Conservation (phyloP, 2,113 vertebrate genomes). For the Lophochroa leadbeateri region DNA sequence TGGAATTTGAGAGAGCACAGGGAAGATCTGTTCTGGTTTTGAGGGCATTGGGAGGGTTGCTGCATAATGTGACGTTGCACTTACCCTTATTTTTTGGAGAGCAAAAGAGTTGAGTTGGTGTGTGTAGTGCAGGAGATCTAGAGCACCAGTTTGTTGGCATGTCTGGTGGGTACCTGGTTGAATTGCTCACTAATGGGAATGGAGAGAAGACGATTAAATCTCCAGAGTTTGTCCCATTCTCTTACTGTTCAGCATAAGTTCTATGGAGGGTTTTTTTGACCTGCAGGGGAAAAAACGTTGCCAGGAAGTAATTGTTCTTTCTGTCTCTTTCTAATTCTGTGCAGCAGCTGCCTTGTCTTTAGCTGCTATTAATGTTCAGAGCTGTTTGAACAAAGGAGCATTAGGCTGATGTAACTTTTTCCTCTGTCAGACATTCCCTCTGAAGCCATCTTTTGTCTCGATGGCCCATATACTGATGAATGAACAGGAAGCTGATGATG, state of each 20-base stretch:
- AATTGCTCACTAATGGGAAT: neutral
- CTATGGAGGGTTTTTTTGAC: neutral
- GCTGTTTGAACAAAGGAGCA: slow-evolving; percentile 39
- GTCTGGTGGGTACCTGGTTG: neutral
- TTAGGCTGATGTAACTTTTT: slow-evolving; percentile 57
- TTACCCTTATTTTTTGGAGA: neutral
- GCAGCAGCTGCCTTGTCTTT: slow-evolving; percentile 59
- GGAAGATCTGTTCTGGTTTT: neutral
- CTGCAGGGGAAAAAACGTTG: neutral
- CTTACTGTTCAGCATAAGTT: neutral
- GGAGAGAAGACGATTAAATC: neutral
- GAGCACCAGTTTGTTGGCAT: neutral
- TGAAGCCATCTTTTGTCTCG: slow-evolving; percentile 65
- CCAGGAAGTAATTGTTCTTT: slow-evolving; percentile 64
- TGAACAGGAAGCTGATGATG: slow-evolving; percentile 64
- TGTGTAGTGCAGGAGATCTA: neutral
- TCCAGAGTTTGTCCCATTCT: neutral
- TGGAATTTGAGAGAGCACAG: neutral
- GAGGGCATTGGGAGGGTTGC: neutral
- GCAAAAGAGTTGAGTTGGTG: neutral
- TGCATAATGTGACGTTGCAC: neutral
- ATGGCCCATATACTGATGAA: slow-evolving; percentile 37
- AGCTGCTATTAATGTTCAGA: slow-evolving; percentile 61
- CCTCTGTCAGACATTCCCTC: slow-evolving; percentile 41
- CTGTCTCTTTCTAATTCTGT: slow-evolving; percentile 60